phyloP scores from a whole-genome alignment of 2,888 invertebrate species.

The Pristionchus maxplancki region DNA sequence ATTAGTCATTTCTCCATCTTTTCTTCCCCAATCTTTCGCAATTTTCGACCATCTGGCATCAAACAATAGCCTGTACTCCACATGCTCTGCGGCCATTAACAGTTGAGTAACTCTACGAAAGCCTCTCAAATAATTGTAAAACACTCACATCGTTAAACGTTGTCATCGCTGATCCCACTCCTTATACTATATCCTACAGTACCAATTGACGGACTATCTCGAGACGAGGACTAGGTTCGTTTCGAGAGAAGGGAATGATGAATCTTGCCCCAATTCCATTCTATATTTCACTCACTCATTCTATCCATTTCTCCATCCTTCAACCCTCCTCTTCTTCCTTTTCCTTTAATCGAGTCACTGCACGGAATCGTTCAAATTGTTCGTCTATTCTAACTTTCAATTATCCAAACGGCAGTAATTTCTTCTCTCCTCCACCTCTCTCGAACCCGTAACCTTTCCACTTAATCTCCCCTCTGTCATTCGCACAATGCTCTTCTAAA shows the following conservation, averaged over 20 bases:
- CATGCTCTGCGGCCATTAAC: not conserved
- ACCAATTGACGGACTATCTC: not conserved
- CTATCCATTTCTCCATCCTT: not conserved
- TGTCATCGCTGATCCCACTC: not conserved
- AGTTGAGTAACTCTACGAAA: not conserved
- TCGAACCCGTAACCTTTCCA: slow-evolving; percentile 8
- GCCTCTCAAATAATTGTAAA: not conserved
- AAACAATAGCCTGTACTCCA: not conserved
- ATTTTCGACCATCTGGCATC: not conserved
- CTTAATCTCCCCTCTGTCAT: not conserved
- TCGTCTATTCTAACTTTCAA: not conserved
- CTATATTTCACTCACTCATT: not conserved
- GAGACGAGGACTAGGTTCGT: not conserved
- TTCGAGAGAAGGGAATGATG: slow-evolving; percentile 13
- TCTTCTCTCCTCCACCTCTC: not conserved
- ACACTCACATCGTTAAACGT: not conserved
- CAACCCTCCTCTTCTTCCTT: not conserved
- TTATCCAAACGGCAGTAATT: not conserved
- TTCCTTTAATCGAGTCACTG: slow-evolving; percentile 35
- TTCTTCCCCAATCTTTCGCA: not conserved
- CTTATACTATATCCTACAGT: not conserved
- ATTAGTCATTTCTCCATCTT: not conserved
- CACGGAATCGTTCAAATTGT: slow-evolving; percentile 26
- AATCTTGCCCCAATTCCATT: not conserved
- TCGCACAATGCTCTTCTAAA: not conserved